Conservation (phyloP, 2,797 vertebrate genomes). For the Mycteria americana region DNA sequence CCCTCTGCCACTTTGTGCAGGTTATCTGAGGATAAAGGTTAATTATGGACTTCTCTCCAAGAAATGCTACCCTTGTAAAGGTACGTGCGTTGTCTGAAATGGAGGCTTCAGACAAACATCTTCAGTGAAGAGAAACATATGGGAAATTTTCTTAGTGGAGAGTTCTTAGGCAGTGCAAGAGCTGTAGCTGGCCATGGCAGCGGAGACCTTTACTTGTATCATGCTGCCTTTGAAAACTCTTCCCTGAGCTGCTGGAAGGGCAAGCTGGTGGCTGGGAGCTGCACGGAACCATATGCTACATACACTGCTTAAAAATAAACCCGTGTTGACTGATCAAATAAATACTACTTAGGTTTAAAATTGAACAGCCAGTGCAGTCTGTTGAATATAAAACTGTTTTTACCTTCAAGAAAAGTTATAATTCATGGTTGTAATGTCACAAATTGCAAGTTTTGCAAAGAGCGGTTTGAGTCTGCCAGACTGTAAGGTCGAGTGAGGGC, state of each 20-base stretch:
- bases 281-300: constrained; percentile 19
- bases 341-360: constrained; percentile 45
- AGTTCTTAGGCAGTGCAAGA: background rate
- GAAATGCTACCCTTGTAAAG: background rate
- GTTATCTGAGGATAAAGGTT: background rate
- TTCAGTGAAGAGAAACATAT: background rate
- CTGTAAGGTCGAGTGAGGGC: background rate
- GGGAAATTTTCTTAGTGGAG: background rate
- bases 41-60: background rate
- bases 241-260: constrained; percentile 1
- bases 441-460: constrained; percentile 1
- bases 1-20: background rate
- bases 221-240: background rate
- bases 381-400: constrained; percentile 49
- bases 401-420: constrained; percentile 49
- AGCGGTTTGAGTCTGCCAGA: background rate
- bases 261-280: background rate
- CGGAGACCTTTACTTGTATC: background rate
- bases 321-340: constrained; percentile 45
- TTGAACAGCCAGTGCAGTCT: constrained; percentile 25
- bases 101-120: background rate
- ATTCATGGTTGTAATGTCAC: constrained; percentile 27
- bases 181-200: background rate
- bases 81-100: background rate
- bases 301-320: constrained; percentile 22